Evolutionary conservation across 2,797 vertebrate genomes (phyloP).

Genomic region (Scleropages formosus): DNA sequence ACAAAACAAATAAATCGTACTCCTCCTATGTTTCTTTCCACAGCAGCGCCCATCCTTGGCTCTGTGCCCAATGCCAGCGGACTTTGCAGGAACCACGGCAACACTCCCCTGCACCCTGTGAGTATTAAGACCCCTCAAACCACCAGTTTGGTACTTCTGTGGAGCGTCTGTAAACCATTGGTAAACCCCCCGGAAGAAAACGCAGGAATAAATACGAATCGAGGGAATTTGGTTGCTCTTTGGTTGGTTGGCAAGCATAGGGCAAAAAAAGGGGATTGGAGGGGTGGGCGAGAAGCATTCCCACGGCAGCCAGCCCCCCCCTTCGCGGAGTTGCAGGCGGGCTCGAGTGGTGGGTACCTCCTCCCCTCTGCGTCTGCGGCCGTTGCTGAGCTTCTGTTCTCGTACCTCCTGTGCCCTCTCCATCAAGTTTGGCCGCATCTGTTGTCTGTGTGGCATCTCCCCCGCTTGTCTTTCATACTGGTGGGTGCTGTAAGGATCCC

Average conservation of each 20-base stretch:
- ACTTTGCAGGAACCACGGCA: conserved; percentile 75
- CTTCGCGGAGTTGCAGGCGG: conserved; percentile 69
- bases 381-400: conserved; percentile 44
- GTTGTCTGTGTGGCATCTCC: conserved; percentile 83
- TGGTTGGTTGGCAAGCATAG: conserved; percentile 70
- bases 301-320: conserved; percentile 62
- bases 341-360: conserved; percentile 73
- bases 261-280: conserved; percentile 44
- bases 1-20: conserved; percentile 59
- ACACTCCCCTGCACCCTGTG: conserved; percentile 68
- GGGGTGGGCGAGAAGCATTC: conserved; percentile 65
- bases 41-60: conserved; percentile 80
- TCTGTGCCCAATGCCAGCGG: conserved; percentile 82
- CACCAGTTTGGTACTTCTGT: conserved; percentile 60
- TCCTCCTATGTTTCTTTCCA: conserved; percentile 73
- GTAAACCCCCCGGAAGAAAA: background rate
- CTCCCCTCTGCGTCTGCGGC: conserved; percentile 59
- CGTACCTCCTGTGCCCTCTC: conserved; percentile 68
- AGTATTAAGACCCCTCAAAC: conserved; percentile 64
- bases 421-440: conserved; percentile 76
- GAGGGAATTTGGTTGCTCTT: conserved; percentile 73
- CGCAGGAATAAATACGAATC: conserved; percentile 50
- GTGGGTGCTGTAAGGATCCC: conserved; percentile 74
- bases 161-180: conserved; percentile 60
- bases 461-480: conserved; percentile 70